phyloP scores from a whole-genome alignment of 2,888 invertebrate species.

The Drosophila putrida region DNA sequence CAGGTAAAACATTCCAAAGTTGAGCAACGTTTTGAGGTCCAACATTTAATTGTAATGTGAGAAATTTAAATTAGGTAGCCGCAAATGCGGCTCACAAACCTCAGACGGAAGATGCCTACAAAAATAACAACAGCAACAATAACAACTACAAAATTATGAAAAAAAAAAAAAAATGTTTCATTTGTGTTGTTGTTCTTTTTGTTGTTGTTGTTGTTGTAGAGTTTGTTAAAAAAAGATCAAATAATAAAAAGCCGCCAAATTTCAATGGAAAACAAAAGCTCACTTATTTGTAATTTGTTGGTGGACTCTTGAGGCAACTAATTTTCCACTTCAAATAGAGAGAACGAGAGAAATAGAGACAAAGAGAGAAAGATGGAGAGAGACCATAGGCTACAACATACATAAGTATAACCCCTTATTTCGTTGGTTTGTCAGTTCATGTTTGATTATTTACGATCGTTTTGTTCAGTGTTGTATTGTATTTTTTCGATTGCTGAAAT shows the following conservation, averaged over 20 bases:
- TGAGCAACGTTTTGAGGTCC: constrained; percentile 28
- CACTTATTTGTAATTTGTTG: constrained; percentile 67
- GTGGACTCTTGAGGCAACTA: constrained; percentile 53
- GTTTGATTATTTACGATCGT: constrained; percentile 72
- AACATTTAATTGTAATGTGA: constrained; percentile 78
- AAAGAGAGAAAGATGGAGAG: constrained; percentile 18
- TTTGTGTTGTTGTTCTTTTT: constrained; percentile 42
- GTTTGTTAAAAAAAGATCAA: constrained; percentile 78
- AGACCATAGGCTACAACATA: constrained; percentile 34
- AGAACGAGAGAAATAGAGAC: constrained; percentile 15
- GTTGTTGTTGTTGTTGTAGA: constrained; percentile 31
- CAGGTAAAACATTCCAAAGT: constrained; percentile 51
- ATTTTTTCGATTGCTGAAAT: constrained; percentile 43
- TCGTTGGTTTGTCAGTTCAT: constrained; percentile 68
- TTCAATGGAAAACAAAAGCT: constrained; percentile 82
- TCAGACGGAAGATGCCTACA: constrained; percentile 69
- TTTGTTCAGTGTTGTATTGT: constrained; percentile 39
- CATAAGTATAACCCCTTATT: constrained; percentile 26
- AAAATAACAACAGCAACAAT: constrained; percentile 28
- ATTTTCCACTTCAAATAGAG: constrained; percentile 72
- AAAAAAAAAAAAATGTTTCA: constrained; percentile 55
- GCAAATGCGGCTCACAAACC: constrained; percentile 59
- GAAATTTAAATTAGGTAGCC: constrained; percentile 81
- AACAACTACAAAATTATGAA: constrained; percentile 55
- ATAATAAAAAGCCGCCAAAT: constrained; percentile 77